These are phyloP conservation scores for Hoplias malabaricus DNA, from an alignment of 2,113 vertebrate species.

Conservation along the genomic window DNA sequence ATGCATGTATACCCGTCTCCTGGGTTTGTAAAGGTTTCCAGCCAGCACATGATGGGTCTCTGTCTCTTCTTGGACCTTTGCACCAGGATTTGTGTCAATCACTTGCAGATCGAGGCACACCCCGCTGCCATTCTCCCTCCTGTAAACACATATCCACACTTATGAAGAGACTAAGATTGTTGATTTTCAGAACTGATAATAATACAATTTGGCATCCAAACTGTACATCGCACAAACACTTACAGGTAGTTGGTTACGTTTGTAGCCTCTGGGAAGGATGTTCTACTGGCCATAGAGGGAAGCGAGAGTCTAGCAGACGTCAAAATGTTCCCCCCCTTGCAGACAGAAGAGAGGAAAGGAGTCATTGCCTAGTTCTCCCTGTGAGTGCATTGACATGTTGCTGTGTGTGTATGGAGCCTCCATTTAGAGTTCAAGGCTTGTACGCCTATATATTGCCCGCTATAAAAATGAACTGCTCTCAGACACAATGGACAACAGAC, in stretches of 20 bases:
- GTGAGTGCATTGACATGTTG: background rate
- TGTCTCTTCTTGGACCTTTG: conserved; percentile 86
- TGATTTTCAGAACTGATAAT: no score
- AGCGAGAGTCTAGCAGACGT: conserved; percentile 85
- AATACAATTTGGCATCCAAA: no score
- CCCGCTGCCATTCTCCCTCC: conserved; percentile 91
- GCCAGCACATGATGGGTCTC: conserved; percentile 91
- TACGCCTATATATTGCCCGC: background rate
- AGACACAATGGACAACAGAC: background rate
- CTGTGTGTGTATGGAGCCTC: background rate
- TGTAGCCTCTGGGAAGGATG: conserved; percentile 87
- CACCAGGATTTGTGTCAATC: conserved; percentile 88
- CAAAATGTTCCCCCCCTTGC: conserved; percentile 87
- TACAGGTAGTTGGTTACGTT: conserved; percentile 94
- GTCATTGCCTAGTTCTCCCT: background rate
- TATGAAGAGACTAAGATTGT: background rate
- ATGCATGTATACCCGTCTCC: conserved; percentile 76
- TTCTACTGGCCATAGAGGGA: conserved; percentile 91
- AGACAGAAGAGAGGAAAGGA: background rate
- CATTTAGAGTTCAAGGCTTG: background rate
- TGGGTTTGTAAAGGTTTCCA: conserved; percentile 92
- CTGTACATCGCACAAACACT: conserved; percentile 69
- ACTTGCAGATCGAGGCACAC: conserved; percentile 95
- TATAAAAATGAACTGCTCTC: background rate
- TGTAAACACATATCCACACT: conserved; percentile 49